Conservation (phyloP, 2,797 vertebrate genomes). For the Phalanger gymnotis region DNA sequence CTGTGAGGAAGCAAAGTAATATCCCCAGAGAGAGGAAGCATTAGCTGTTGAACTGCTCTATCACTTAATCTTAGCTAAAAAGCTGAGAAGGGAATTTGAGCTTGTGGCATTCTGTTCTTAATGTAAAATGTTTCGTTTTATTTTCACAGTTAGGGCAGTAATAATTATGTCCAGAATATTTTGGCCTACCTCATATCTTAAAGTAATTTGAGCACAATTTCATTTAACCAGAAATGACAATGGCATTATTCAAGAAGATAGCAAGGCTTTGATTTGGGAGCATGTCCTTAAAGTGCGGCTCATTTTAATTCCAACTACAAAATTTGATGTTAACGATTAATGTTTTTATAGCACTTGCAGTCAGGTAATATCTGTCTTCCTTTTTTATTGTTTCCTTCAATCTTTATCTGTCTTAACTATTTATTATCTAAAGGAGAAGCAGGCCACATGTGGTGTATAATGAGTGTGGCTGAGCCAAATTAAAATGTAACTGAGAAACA, state of each 20-base stretch:
- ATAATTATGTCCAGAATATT: slow-evolving; percentile 36
- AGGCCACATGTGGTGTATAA: not conserved
- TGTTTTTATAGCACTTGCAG: not conserved
- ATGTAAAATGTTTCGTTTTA: not conserved
- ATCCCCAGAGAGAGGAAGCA: not conserved
- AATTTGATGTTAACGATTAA: not conserved
- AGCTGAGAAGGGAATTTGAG: slow-evolving; percentile 22
- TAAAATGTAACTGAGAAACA: not conserved
- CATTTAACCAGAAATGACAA: not conserved
- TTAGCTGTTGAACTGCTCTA: not conserved
- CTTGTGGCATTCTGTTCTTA: slow-evolving; percentile 12
- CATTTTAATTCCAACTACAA: not conserved
- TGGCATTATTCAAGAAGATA: not conserved
- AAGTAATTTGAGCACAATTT: not conserved
- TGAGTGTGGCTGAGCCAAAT: not conserved
- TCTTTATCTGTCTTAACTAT: not conserved
- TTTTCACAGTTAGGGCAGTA: not conserved
- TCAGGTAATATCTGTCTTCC: not conserved
- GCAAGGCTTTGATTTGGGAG: not conserved
- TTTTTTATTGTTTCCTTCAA: not conserved
- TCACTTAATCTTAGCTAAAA: not conserved
- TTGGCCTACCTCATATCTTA: not conserved
- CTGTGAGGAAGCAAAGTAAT: not conserved
- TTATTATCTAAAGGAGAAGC: not conserved
- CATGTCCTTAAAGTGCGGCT: not conserved